phyloP scores from a whole-genome alignment of 2,113 vertebrate genomes.

The Hydrolagus affinis region DNA sequence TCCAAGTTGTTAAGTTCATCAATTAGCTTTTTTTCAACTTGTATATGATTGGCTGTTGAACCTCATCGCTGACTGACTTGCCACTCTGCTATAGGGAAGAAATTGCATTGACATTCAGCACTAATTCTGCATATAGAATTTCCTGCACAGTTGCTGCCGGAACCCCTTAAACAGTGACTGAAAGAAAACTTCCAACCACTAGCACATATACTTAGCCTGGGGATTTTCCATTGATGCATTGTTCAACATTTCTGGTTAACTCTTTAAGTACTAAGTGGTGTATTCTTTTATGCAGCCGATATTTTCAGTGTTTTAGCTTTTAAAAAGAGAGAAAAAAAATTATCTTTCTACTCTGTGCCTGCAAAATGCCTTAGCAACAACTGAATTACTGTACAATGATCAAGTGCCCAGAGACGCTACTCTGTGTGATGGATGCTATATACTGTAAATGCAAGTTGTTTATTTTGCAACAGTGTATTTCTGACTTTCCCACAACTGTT shows the following conservation, averaged over 20 bases:
- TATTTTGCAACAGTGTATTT: no score
- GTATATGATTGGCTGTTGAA: neutral
- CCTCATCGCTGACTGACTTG: neutral
- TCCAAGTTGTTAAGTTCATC: neutral
- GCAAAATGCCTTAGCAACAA: no score
- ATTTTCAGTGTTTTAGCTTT: no score
- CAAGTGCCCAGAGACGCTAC: no score
- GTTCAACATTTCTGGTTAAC: neutral
- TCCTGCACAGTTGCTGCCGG: neutral
- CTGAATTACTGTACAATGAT: no score
- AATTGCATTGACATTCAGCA: neutral
- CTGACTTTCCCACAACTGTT: no score
- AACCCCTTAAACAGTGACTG: neutral
- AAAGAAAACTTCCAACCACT: neutral
- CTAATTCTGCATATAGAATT: neutral
- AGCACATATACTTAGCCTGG: neutral
- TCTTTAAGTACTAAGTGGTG: neutral
- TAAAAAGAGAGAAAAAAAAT: no score
- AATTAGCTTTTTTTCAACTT: neutral
- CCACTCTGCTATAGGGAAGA: neutral
- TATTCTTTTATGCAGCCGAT: neutral
- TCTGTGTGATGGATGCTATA: no score
- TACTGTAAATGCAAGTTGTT: no score
- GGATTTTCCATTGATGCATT: neutral
- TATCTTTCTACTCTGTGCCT: no score